Percentiles rank a stretch among this genome's conserved stretches.
These are phyloP conservation scores for Heliornis fulica DNA, from an alignment of 2,113 vertebrate species.

Conservation along the genomic window DNA sequence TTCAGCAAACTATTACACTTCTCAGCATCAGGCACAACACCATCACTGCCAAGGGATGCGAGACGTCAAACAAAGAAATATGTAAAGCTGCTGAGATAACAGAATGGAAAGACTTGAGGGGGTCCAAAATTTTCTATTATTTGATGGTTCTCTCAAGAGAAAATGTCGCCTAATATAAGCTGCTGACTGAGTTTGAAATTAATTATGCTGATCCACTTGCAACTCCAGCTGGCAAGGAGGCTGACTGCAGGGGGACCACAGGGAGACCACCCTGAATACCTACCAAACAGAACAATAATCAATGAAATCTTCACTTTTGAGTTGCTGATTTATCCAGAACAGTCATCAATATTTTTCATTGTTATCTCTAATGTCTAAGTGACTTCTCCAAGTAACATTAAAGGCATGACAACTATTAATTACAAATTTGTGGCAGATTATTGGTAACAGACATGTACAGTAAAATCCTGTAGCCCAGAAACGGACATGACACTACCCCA, in stretches of 20 bases:
- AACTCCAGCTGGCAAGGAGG: conserved; percentile 32
- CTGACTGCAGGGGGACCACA: neutral
- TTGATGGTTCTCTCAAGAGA: neutral
- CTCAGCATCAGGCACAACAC: neutral
- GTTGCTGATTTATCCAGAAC: neutral
- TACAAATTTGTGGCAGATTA: neutral
- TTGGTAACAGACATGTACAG: neutral
- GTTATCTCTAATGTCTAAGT: neutral
- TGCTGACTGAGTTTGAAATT: conserved; percentile 30
- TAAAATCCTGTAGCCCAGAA: neutral
- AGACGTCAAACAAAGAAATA: neutral
- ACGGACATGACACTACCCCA: neutral
- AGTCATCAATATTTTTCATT: neutral
- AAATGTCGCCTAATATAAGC: neutral
- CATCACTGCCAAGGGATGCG: neutral
- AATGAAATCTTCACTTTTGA: conserved; percentile 20
- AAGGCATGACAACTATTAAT: neutral
- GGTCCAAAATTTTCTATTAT: neutral
- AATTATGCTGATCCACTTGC: conserved; percentile 13
- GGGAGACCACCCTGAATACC: conserved; percentile 57
- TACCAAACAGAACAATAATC: conserved; percentile 40
- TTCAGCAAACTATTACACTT: neutral
- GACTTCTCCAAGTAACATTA: neutral
- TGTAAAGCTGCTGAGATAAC: neutral
- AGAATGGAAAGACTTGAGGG: neutral